Evolutionary conservation across 2,113 vertebrate species (phyloP).

Genomic region (Ceratotherium simum): DNA sequence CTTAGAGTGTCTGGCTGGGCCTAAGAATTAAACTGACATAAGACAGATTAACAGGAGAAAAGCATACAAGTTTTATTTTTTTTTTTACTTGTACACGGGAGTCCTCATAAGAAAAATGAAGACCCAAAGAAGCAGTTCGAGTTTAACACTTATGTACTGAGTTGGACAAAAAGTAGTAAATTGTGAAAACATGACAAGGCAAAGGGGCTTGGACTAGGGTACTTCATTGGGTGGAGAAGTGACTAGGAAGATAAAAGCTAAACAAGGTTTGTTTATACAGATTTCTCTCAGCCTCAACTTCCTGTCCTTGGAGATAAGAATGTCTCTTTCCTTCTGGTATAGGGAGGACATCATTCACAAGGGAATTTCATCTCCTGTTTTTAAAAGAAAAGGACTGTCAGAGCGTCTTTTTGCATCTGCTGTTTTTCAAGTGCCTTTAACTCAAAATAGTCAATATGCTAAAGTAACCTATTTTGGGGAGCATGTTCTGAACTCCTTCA

Average conservation of each 20-base stretch:
- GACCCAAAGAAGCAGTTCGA: background rate
- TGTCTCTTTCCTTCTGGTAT: background rate
- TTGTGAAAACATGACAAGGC: background rate
- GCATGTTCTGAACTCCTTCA: background rate
- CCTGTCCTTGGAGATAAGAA: background rate
- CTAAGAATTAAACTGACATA: background rate
- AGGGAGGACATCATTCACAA: background rate
- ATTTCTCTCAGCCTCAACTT: slow-evolving; percentile 6
- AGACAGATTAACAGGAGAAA: slow-evolving; percentile 11
- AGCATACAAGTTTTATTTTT: background rate
- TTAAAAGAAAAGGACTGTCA: background rate
- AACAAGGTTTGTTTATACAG: background rate
- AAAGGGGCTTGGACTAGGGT: background rate
- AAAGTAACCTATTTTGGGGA: background rate
- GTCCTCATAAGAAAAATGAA: background rate
- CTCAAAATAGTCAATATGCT: background rate
- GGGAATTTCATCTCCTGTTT: background rate
- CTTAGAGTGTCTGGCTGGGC: background rate
- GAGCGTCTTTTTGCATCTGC: background rate
- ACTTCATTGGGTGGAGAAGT: background rate
- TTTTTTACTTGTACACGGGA: background rate
- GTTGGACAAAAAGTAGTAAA: background rate
- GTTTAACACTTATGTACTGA: background rate
- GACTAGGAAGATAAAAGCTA: background rate
- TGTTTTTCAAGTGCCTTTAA: background rate